A percentile compares a stretch with the other conserved stretches of the same genome.
These are phyloP conservation scores for Tragelaphus strepsiceros DNA, from an alignment of 2,113 vertebrate species.

Conservation along the genomic window DNA sequence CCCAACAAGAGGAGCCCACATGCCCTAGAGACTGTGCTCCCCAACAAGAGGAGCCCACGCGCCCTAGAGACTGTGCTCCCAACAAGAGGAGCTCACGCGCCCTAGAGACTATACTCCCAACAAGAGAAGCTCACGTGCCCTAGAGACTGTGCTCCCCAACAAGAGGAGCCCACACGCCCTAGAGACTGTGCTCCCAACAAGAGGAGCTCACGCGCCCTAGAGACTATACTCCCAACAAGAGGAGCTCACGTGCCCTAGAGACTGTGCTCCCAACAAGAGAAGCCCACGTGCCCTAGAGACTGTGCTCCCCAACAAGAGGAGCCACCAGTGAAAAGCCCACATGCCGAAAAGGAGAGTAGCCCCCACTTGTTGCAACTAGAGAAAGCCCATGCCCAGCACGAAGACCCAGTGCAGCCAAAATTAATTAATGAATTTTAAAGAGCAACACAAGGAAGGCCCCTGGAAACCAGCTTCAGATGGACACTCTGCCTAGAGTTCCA, in stretches of 20 bases:
- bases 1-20: no score
- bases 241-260: background rate
- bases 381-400: background rate
- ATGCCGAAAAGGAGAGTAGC: fast-evolving
- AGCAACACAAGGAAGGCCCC: background rate
- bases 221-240: no score
- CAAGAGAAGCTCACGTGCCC: no score
- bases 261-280: background rate
- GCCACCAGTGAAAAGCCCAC: background rate
- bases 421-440: background rate
- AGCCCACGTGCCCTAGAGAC: background rate
- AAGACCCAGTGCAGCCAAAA: background rate
- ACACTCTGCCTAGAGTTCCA: background rate
- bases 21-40: background rate
- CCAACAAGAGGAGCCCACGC: background rate
- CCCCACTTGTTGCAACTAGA: background rate
- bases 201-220: no score
- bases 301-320: background rate
- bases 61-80: no score
- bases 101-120: no score
- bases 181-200: no score
- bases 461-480: background rate
- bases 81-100: no score
- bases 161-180: no score
- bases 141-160: no score